Base-by-base conservation (phyloP, 2,888 invertebrate genomes). In the Zaprionus bogoriensis region DNA sequence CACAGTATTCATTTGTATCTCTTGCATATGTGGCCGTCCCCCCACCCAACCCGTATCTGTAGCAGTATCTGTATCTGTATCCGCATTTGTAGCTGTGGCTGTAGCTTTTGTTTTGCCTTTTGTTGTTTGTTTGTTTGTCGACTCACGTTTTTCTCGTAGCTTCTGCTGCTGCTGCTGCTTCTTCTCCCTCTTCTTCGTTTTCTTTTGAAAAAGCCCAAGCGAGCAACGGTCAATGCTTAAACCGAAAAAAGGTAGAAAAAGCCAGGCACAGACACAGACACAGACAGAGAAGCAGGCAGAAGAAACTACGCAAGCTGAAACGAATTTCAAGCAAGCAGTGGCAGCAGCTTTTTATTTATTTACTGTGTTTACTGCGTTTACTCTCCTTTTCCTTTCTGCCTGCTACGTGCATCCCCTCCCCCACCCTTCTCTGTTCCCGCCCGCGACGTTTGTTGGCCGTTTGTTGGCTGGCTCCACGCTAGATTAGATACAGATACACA, bases 401-500 rank as follows among this genome's bases (percentile, higher is more conserved):
- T 64, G 65, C 76, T 75, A 73, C 84, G 75, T 80, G 62, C 62
- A 52, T 38, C 52, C n/a, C 22, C n/a, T 32, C 5, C 9, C 4
- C 25, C 14, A 0, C 14, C 3, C 7, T 12, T 0, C 10, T 2
- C 6, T 1, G 19, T 9, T 3, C 20, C 5, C n/a, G 7, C 1
- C 1, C 14, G 42, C 71, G 47, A 52, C 60, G 41, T 58, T 69
- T 68, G 64, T 63, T 63, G 54, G 42, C 60, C 51, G 53, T 55
- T 74, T 70, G 73, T 64, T 64, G 64, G 59, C 48, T 73, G 75
- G 72, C 67, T 74, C 66, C 78, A 81, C 67, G 84, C 78, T 81
- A 78, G 85, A 80, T 80, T 80, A 80, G 80, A 81, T 80, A 80
- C 79, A 83, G 80, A 79, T 78, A 77, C 78, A 79, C 62, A 78